Percentiles rank a stretch among this genome's conserved stretches.
phyloP scores from a whole-genome alignment of 2,113 vertebrate genomes.

The Pomatorhinus ruficollis region DNA sequence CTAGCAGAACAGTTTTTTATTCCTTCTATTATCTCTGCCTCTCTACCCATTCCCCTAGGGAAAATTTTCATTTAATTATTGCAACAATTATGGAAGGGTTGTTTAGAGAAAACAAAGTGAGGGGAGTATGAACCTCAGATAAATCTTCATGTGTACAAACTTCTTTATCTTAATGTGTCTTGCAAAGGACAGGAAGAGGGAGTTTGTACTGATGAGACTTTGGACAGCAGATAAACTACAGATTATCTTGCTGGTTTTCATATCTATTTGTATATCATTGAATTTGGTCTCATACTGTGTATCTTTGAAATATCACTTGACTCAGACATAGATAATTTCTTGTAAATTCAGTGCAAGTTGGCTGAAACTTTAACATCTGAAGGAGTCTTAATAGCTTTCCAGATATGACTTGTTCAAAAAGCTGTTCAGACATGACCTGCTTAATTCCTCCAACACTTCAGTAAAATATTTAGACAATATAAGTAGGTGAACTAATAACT shows the following conservation, averaged over 20 bases:
- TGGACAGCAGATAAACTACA: not conserved
- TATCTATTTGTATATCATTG: not conserved
- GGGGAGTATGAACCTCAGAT: not conserved
- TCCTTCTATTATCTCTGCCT: not conserved
- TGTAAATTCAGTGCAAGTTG: constrained; percentile 17
- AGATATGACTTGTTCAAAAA: constrained; percentile 49
- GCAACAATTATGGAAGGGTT: not conserved
- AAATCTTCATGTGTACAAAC: not conserved
- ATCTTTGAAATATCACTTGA: constrained; percentile 14
- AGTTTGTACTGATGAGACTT: not conserved
- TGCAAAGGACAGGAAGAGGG: not conserved
- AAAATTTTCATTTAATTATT: not conserved
- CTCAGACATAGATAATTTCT: constrained; percentile 25
- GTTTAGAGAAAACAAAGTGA: not conserved
- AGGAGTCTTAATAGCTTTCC: constrained; percentile 34
- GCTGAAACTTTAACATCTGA: constrained; percentile 15
- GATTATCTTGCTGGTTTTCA: not conserved
- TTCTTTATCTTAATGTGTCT: not conserved
- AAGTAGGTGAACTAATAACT: constrained; percentile 2
- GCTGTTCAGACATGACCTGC: constrained; percentile 38
- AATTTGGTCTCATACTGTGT: not conserved
- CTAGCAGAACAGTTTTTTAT: not conserved
- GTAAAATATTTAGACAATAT: not conserved
- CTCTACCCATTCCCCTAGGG: not conserved
- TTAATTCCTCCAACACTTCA: constrained; percentile 20